Evolutionary conservation across 2,888 invertebrate genomes (phyloP).

Genomic region (Alviniconcha strummeri): DNA sequence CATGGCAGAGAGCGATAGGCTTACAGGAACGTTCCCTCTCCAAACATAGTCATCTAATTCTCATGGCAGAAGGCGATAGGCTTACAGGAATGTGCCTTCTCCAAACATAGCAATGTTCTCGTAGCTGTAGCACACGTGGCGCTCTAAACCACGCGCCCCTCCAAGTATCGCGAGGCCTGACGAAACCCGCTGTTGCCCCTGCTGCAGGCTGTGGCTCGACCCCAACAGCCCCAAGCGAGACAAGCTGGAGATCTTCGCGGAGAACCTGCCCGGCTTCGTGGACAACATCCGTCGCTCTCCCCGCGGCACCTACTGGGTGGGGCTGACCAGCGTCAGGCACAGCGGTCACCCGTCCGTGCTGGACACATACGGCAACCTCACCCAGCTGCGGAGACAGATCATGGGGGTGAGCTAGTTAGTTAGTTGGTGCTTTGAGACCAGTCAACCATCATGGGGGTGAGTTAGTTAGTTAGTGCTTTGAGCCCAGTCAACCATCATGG

Average conservation of each 20-base stretch:
- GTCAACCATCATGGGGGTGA: no score
- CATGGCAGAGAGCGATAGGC: no score
- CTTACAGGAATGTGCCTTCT: no score
- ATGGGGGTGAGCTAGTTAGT: not conserved
- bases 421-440: no score
- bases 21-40: no score
- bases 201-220: not conserved
- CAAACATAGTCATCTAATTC: no score
- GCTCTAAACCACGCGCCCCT: no score
- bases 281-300: slow-evolving; percentile 79
- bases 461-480: no score
- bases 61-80: no score
- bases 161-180: not conserved
- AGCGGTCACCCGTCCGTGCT: slow-evolving; percentile 49
- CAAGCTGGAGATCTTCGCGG: slow-evolving; percentile 79
- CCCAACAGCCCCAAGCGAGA: not conserved
- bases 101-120: no score
- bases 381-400: not conserved
- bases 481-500: no score
- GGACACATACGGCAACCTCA: slow-evolving; percentile 39
- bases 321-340: slow-evolving; percentile 52
- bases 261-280: slow-evolving; percentile 80
- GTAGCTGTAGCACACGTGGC: slow-evolving; percentile 71
- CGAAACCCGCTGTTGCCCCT: no score
- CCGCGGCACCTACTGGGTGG: slow-evolving; percentile 74